phyloP scores from a whole-genome alignment of 2,888 invertebrate genomes.

The Yponomeuta plumbellus region DNA sequence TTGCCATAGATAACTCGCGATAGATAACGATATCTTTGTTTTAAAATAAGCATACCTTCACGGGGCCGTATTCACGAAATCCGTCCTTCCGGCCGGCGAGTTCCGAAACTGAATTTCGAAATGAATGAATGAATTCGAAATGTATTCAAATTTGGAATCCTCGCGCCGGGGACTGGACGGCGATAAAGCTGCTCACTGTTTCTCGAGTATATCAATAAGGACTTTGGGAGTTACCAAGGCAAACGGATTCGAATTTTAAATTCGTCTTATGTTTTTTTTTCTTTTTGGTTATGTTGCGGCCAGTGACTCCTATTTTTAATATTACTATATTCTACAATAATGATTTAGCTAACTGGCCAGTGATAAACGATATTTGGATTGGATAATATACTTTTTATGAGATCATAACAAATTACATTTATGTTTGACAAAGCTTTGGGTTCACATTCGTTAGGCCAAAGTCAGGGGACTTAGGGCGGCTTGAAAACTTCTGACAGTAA shows the following conservation, averaged over 20 bases:
- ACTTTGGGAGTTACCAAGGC: conserved; percentile 13
- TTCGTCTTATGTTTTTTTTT: conserved; percentile 10
- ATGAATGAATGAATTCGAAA: conserved; percentile 19
- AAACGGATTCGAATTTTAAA: conserved; percentile 16
- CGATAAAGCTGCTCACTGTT: conserved; percentile 23
- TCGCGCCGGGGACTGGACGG: conserved; percentile 24
- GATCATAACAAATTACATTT: no score
- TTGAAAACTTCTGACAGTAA: no score
- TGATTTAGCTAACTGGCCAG: not conserved
- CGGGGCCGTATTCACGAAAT: conserved; percentile 9
- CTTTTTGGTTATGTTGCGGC: not conserved
- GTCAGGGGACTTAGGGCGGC: no score
- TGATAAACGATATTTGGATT: not conserved
- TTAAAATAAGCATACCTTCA: conserved; percentile 13
- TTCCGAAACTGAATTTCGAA: conserved; percentile 17
- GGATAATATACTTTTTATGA: no score
- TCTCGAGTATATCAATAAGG: conserved; percentile 21
- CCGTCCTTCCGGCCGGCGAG: conserved; percentile 5
- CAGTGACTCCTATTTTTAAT: not conserved
- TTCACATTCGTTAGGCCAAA: no score
- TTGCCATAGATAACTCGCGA: not conserved
- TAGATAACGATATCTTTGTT: conserved; percentile 11
- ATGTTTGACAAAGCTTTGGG: no score
- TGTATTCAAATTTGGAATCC: conserved; percentile 29
- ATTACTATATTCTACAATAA: not conserved